These are phyloP conservation scores for Orycteropus afer DNA, from an alignment of 2,113 vertebrate species.

Conservation along the genomic window DNA sequence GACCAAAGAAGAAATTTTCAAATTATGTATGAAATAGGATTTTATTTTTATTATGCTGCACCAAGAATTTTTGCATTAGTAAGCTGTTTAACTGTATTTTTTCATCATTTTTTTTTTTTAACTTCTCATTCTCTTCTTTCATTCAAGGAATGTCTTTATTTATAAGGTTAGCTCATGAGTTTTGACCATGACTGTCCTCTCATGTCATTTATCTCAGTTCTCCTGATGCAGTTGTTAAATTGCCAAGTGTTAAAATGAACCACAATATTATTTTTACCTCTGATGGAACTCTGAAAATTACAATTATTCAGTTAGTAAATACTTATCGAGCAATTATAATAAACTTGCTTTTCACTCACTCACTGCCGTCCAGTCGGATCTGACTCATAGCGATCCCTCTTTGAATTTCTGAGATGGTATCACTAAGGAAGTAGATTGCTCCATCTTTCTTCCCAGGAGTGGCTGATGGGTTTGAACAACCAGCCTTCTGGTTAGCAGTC, in stretches of 20 bases:
- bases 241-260: not conserved
- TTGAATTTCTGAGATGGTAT: no score
- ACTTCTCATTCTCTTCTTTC: not conserved
- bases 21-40: not conserved
- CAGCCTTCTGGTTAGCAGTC: no score
- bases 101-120: not conserved
- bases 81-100: not conserved
- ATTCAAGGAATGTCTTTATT: not conserved
- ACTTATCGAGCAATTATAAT: not conserved
- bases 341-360: no score
- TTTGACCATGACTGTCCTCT: not conserved
- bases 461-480: no score
- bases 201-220: not conserved
- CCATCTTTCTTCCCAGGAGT: no score
- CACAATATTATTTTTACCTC: not conserved
- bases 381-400: no score
- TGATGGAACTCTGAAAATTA: not conserved
- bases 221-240: not conserved
- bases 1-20: conserved; percentile 46
- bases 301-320: conserved; percentile 21
- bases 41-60: conserved; percentile 9
- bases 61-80: conserved; percentile 33
- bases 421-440: no score
- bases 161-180: not conserved
- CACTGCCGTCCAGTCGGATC: no score